These are phyloP conservation scores for Probosciger aterrimus DNA, from an alignment of 2,113 vertebrate genomes.

Conservation along the genomic window DNA sequence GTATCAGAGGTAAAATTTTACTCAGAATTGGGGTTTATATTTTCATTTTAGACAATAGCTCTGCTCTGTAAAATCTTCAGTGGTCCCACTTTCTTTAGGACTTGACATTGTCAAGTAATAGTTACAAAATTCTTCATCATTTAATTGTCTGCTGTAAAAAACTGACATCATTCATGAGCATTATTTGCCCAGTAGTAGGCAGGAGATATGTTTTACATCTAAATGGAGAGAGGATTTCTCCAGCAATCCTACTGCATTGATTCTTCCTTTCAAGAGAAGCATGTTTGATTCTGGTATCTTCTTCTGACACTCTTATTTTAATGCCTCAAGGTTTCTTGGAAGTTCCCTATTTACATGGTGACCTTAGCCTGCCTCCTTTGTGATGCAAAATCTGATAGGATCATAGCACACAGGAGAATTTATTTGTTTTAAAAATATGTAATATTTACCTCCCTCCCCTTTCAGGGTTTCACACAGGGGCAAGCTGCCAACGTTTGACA, in stretches of 20 bases:
- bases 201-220: neutral
- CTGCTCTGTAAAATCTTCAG: neutral
- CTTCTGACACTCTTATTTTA: neutral
- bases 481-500: slow-evolving; percentile 33
- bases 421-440: neutral
- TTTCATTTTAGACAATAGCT: neutral
- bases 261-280: neutral
- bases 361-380: neutral
- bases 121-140: no score
- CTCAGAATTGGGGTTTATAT: neutral
- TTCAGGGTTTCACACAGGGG: neutral
- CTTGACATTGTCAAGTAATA: no score
- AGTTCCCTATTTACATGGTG: neutral
- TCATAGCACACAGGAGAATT: neutral
- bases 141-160: no score
- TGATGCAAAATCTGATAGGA: neutral
- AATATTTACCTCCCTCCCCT: neutral
- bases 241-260: neutral
- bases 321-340: neutral
- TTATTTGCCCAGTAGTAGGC: neutral
- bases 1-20: neutral
- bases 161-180: no score
- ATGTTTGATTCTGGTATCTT: neutral
- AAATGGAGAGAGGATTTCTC: neutral
- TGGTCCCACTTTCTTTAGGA: neutral